Conservation (phyloP, 2,113 vertebrate species). For the Anhinga rufa region DNA sequence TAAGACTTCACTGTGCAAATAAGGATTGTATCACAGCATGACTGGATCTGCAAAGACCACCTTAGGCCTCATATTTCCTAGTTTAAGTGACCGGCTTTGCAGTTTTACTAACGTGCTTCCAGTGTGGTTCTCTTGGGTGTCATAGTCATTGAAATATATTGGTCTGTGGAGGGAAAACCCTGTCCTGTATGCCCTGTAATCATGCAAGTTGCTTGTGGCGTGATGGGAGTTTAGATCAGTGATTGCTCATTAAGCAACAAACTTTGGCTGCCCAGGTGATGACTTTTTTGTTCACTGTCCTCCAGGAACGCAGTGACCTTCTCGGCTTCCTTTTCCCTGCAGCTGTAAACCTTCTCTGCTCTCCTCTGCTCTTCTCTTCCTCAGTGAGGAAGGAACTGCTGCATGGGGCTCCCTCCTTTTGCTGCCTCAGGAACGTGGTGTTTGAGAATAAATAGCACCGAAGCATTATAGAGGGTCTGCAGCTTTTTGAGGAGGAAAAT, state of each 20-base stretch:
- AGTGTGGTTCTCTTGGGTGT: not conserved
- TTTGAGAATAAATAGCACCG: not conserved
- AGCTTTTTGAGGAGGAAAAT: not conserved
- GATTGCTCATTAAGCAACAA: conserved; percentile 7
- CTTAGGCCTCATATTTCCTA: not conserved
- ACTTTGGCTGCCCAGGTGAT: not conserved
- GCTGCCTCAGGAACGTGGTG: not conserved
- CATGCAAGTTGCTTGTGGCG: not conserved
- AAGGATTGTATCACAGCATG: not conserved
- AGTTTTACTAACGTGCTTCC: not conserved
- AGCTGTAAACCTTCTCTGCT: not conserved
- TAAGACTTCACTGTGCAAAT: not conserved
- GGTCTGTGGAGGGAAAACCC: not conserved
- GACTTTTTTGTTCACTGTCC: not conserved
- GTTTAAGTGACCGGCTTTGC: not conserved
- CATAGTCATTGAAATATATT: not conserved
- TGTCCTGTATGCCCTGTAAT: not conserved
- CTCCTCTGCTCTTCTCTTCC: too few species aligned
- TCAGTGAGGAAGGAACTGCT: not conserved
- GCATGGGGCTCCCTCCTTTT: not conserved
- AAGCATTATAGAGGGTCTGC: not conserved
- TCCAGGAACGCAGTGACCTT: not conserved
- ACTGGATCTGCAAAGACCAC: not conserved
- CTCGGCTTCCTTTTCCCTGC: not conserved
- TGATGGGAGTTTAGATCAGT: not conserved